Conservation (phyloP, 2,797 vertebrate genomes). For the Betta splendens region DNA sequence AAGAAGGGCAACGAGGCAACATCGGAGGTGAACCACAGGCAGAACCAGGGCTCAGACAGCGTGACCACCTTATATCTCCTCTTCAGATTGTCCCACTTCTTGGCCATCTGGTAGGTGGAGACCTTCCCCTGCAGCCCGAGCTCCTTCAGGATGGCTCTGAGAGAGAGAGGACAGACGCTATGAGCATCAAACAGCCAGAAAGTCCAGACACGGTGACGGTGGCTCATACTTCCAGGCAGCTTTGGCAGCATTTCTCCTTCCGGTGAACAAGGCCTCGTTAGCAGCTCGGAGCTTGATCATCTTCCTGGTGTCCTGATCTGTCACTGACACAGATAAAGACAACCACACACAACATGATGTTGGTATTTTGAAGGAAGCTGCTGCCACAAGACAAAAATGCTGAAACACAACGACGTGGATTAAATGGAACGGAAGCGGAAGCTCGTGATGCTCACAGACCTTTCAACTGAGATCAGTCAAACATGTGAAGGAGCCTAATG, state of each 20-base stretch:
- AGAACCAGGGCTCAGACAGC: no score
- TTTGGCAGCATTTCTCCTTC: slow-evolving; percentile 76
- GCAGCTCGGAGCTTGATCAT: slow-evolving; percentile 74
- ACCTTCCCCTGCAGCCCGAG: slow-evolving; percentile 72
- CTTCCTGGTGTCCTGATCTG: slow-evolving; percentile 73
- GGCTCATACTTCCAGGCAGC: slow-evolving; percentile 75
- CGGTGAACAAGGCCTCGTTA: slow-evolving; percentile 73
- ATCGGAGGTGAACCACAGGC: no score
- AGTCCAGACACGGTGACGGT: no score
- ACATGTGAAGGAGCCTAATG: no score
- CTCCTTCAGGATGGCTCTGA: slow-evolving; percentile 76
- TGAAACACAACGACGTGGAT: no score
- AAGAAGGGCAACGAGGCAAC: no score
- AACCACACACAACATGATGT: neutral
- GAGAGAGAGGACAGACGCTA: neutral
- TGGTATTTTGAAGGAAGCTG: neutral
- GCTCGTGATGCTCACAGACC: no score
- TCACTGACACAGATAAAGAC: slow-evolving; percentile 71
- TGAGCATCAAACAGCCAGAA: neutral
- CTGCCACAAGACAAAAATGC: no score
- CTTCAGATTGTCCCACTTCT: slow-evolving; percentile 81
- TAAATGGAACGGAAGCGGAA: no score
- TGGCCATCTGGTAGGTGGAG: slow-evolving; percentile 76
- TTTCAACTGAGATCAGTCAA: no score
- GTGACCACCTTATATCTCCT: slow-evolving; percentile 77